A percentile compares a stretch with the other conserved stretches of the same genome.
Evolutionary conservation across 1,140 invertebrate species (phyloP).

Genomic region (Wasmannia auropunctata): DNA sequence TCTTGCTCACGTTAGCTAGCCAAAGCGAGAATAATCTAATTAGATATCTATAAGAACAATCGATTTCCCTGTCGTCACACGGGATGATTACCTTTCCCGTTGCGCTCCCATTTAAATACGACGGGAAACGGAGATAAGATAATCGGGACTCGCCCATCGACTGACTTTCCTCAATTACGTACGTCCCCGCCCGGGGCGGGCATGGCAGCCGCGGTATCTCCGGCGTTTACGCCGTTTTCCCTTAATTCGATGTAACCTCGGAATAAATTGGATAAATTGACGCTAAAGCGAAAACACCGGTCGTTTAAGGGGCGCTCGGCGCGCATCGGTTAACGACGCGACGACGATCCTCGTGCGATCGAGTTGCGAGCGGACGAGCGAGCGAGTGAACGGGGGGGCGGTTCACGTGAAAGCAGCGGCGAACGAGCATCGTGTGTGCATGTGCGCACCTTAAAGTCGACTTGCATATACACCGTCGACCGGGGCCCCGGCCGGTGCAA

Average conservation of each 20-base stretch:
- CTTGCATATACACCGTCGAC: conserved; percentile 48
- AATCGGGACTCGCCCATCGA: conserved; percentile 44
- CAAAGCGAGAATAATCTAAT: background rate
- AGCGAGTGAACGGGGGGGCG: background rate
- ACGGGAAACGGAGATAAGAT: conserved; percentile 33
- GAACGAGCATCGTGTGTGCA: background rate
- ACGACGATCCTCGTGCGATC: conserved; percentile 63
- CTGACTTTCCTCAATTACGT: conserved; percentile 48
- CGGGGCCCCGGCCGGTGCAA: conserved; percentile 59
- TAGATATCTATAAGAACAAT: background rate
- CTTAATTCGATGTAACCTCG: conserved; percentile 62
- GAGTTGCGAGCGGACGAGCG: conserved; percentile 16
- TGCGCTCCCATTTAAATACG: conserved; percentile 35
- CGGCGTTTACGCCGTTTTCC: conserved; percentile 50
- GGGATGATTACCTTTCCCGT: conserved; percentile 8
- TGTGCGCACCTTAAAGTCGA: conserved; percentile 34
- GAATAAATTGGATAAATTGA: conserved; percentile 73
- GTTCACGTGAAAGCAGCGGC: conserved; percentile 50
- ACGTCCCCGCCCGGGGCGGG: conserved; percentile 29
- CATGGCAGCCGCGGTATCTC: conserved; percentile 32
- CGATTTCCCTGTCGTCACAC: conserved; percentile 16
- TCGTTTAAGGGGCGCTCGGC: conserved; percentile 64
- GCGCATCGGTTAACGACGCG: conserved; percentile 65
- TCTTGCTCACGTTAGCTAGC: background rate
- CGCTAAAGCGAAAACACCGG: conserved; percentile 72